Base-by-base conservation (phyloP, 1,140 invertebrate genomes). In the Conus betulinus region DNA sequence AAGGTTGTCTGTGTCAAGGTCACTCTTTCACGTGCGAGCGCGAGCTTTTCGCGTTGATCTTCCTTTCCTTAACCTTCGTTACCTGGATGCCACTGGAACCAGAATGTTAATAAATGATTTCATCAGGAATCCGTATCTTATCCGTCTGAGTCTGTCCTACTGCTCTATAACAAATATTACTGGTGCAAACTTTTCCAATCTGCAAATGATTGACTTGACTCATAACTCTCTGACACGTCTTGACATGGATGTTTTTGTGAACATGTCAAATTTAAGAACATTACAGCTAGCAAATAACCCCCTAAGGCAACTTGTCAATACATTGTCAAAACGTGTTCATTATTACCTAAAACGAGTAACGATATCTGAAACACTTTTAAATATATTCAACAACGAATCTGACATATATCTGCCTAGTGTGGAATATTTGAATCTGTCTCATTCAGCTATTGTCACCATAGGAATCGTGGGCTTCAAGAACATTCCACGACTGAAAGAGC, bases 251-350 rank as follows among this genome's bases (percentile, higher is more conserved):
- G 60, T 55, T 39, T 88, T 90, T 20, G 15, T 5, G 11, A 39
- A 27, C 63, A n/a, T 87, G n/a, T 11, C 8, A 39, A 88, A 88
- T 23, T 55, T 90, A 5, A 85, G 55, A 71, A 17, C n/a, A 5
- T 57, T 90, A 39, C 63, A 85, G n/a, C 63, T 90, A 53, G 52
- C 81, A 11, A 67, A 71, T 8, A 90, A 90, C 71, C 71, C 57
- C 57, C 4, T 79, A 10, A 85, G 63, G 74, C 23, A 20, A 57
- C 3, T 81, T 20, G n/a, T 67, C 15, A 23, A 20, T 63, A 63
- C 10, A 20, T 63, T 63, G 60, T 11, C 60, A 63, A 63, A 20
- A 20, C 10, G 60, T 4, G 60, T 84, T 10, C 60, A 13, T 17
- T 25, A 17, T 57, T 3, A n/a, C 7, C 60, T 90, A 11, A 39